Conservation (phyloP, 2,888 invertebrate species). For the Autographa pulchrina region DNA sequence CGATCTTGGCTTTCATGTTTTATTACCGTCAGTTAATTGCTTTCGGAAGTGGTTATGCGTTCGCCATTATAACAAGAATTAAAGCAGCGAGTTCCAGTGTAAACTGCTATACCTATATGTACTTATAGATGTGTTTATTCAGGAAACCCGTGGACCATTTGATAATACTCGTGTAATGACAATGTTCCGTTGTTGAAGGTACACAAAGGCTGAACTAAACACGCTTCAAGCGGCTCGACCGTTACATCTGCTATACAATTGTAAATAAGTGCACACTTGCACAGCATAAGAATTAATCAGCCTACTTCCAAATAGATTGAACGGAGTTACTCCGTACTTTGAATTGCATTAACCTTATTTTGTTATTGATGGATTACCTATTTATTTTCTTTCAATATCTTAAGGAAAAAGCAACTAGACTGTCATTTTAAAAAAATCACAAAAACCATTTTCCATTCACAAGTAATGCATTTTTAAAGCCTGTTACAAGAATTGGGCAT, state of each 20-base stretch:
- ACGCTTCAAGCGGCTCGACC: conserved; percentile 40
- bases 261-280: neutral
- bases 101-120: conserved; percentile 18
- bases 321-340: no score
- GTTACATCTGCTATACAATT: conserved; percentile 24
- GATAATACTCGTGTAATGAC: conserved; percentile 75
- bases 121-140: conserved; percentile 36
- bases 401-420: no score
- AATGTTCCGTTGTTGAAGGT: conserved; percentile 80
- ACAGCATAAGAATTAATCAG: no score
- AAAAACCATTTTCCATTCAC: no score
- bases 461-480: no score
- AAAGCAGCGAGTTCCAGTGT: conserved; percentile 39
- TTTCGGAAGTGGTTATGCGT: conserved; percentile 50
- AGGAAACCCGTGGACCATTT: conserved; percentile 70
- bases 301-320: no score
- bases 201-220: conserved; percentile 72
- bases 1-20: conserved; percentile 39
- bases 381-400: no score
- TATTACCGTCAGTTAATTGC: conserved; percentile 43
- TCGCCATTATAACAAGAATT: conserved; percentile 35
- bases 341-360: no score
- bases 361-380: no score
- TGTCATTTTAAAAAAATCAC: no score
- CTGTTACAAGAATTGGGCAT: no score